Conservation (phyloP, 2,888 invertebrate species). For the Stenotaenia linearis region DNA sequence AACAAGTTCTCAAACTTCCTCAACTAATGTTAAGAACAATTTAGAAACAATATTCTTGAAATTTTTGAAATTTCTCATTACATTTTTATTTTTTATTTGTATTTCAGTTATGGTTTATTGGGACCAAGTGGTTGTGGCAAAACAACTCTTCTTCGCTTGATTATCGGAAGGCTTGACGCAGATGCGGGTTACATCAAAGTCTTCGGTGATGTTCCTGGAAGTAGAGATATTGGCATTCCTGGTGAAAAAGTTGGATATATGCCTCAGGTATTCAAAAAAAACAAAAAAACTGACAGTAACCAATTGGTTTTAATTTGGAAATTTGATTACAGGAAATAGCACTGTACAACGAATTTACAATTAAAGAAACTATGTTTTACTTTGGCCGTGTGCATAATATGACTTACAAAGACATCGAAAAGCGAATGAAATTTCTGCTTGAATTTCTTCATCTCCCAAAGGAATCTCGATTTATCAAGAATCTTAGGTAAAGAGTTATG, state of each 20-base stretch:
- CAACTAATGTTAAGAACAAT: too few relatives aligned
- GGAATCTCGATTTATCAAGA: conserved; percentile 70
- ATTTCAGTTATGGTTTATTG: conserved; percentile 78
- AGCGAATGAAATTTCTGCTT: conserved; percentile 74
- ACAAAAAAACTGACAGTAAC: neutral
- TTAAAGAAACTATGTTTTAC: conserved; percentile 91
- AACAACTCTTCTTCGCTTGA: conserved; percentile 84
- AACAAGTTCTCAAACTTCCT: too few relatives aligned
- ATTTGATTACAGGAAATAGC: conserved; percentile 43
- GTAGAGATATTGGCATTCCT: conserved; percentile 80
- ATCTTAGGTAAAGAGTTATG: conserved; percentile 57
- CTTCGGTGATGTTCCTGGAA: conserved; percentile 82
- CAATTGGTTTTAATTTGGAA: neutral
- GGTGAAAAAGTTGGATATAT: conserved; percentile 94
- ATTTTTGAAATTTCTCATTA: too few relatives aligned
- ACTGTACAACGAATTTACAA: conserved; percentile 61
- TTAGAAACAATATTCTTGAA: too few relatives aligned
- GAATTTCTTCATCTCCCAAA: conserved; percentile 87
- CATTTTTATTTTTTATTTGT: neutral
- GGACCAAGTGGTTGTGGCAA: conserved; percentile 97
- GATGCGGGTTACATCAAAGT: conserved; percentile 85
- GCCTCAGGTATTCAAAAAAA: conserved; percentile 65
- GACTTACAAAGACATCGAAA: conserved; percentile 71
- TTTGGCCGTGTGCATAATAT: conserved; percentile 95
- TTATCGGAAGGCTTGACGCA: conserved; percentile 78